These are phyloP conservation scores for Pasiphila rectangulata DNA, from an alignment of 2,888 invertebrate genomes.

Conservation along the genomic window DNA sequence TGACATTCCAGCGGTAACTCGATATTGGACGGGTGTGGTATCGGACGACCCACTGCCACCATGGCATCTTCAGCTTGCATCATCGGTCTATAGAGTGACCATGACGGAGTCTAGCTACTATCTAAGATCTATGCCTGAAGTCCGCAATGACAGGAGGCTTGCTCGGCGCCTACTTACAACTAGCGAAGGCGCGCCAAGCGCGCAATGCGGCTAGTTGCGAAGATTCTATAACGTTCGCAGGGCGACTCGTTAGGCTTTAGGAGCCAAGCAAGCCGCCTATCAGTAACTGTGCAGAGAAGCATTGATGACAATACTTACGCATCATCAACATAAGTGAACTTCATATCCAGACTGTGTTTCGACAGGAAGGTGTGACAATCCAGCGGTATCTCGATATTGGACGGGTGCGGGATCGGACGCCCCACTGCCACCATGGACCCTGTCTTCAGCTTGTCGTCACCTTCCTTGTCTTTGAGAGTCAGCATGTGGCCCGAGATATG, in stretches of 20 bases:
- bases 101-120: too few species aligned
- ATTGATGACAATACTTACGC: slow-evolving; percentile 90
- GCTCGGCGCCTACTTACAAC: too few species aligned
- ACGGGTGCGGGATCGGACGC: slow-evolving; percentile 92
- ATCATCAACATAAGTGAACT: slow-evolving; percentile 96
- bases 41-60: slow-evolving; percentile 89
- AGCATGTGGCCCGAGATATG: slow-evolving; percentile 92
- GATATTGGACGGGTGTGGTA: slow-evolving; percentile 94
- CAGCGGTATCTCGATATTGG: slow-evolving; percentile 94
- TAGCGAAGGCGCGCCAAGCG: too few species aligned
- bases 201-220: too few species aligned
- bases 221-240: too few species aligned
- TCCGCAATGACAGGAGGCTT: too few species aligned
- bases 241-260: too few species aligned
- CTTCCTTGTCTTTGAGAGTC: slow-evolving; percentile 45
- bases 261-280: too few species aligned
- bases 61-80: slow-evolving; percentile 73
- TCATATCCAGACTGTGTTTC: slow-evolving; percentile 96
- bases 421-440: slow-evolving; percentile 87
- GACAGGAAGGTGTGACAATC: slow-evolving; percentile 94
- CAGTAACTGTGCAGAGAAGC: too few species aligned
- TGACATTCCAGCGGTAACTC: slow-evolving; percentile 93
- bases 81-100: too few species aligned
- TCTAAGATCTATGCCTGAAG: too few species aligned
- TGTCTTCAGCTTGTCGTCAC: slow-evolving; percentile 61